Evolutionary conservation across 2,797 vertebrate species (phyloP).

Genomic region (Sebastes matsubarae): DNA sequence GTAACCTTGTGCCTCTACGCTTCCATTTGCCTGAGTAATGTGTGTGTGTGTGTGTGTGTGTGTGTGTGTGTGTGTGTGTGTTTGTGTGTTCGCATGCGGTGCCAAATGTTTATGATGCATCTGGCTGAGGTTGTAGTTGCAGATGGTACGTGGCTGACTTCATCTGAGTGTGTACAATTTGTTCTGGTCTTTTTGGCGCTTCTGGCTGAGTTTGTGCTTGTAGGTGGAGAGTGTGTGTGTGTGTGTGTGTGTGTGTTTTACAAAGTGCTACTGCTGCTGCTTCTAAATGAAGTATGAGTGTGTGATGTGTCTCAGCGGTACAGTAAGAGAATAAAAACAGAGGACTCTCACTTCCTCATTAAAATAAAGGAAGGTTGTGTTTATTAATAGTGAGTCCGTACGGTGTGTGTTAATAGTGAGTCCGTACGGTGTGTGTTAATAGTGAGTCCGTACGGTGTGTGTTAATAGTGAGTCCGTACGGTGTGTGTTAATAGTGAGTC

Average conservation of each 20-base stretch:
- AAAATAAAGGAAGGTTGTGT: conserved; percentile 13
- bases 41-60: not conserved
- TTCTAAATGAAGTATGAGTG: conserved; percentile 38
- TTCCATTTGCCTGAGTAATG: conserved; percentile 34
- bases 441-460: too few species aligned
- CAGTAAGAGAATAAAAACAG: conserved; percentile 2
- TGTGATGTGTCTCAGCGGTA: conserved; percentile 19
- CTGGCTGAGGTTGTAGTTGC: conserved; percentile 34
- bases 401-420: not conserved
- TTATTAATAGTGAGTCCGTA: not conserved
- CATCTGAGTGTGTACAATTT: not conserved
- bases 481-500: too few species aligned
- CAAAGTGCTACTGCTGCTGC: conserved; percentile 1
- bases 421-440: too few species aligned
- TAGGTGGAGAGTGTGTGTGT: conserved; percentile 5
- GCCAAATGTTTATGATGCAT: conserved; percentile 44
- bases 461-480: too few species aligned
- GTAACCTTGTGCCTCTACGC: conserved; percentile 34
- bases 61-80: too few species aligned
- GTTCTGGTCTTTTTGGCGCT: conserved; percentile 12
- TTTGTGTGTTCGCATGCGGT: too few species aligned
- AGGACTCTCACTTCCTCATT: conserved; percentile 11
- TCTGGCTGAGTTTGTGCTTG: conserved; percentile 20
- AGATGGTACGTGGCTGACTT: conserved; percentile 33
- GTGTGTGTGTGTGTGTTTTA: conserved; percentile 9